Evolutionary conservation across 2,797 vertebrate genomes (phyloP).

Genomic region (Rhynchonycteris naso): DNA sequence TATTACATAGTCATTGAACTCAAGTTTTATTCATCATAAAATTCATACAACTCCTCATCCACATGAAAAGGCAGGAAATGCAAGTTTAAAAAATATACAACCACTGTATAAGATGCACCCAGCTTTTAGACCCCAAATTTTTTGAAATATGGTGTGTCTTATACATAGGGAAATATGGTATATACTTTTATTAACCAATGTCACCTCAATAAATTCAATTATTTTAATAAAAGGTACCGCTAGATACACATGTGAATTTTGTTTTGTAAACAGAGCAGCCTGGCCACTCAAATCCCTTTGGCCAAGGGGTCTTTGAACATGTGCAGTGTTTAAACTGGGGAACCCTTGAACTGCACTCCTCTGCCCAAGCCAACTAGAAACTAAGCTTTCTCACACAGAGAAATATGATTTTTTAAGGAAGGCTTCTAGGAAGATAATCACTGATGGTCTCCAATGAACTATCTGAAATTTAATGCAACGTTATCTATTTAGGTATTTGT

Average conservation of each 20-base stretch:
- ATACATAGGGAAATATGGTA: background rate
- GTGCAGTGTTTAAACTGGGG: background rate
- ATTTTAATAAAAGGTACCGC: background rate
- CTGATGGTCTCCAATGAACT: background rate
- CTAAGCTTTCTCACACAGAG: background rate
- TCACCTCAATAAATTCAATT: background rate
- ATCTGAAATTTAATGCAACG: background rate
- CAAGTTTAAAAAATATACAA: too few species aligned
- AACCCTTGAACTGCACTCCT: background rate
- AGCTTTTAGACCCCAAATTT: too few species aligned
- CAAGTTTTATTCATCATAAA: too few species aligned
- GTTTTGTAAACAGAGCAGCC: background rate
- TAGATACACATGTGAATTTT: background rate
- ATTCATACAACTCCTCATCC: too few species aligned
- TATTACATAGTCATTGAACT: too few species aligned
- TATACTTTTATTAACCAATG: background rate
- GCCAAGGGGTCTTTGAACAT: background rate
- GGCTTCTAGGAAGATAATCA: background rate
- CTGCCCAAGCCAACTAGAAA: background rate
- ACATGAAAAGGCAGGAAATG: too few species aligned
- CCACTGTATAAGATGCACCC: too few species aligned
- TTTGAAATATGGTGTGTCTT: too few species aligned
- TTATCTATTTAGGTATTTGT: background rate
- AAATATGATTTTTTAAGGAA: background rate
- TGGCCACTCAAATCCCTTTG: background rate